Evolutionary conservation across 64 coral and sea anemone genomes (phyloP), one percentile per base, ranked within the genome.

Genomic region (Montipora foliosa): DNA sequence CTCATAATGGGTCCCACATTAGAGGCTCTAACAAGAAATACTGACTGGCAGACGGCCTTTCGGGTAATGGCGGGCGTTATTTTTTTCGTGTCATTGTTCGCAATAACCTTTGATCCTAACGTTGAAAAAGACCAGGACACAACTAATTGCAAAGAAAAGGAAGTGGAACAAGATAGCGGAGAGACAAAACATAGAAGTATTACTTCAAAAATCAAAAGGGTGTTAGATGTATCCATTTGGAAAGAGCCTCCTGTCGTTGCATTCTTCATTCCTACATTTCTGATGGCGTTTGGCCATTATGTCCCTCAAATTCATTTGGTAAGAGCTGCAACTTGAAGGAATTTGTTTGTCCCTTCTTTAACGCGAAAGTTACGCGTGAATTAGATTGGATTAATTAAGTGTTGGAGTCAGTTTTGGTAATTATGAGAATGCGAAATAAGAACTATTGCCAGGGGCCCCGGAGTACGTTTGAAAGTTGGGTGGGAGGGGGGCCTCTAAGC

Each of bases 221-320:
- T 53, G 29, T 20, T 88, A 6, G 83, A 88, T 48, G n/a, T 88
- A 2, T 88, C 92, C 0, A 76, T 93, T 74, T 93, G 92, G 92
- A 93, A 75, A 67, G 77, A 88, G 20, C 92, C 84, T 3, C 73
- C 19, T 25, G 78, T 93, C 50, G 20, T 77, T 0, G 75, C 53
- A 16, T 21, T 79, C 10, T 60, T 49, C 20, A 1, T 80, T 13
- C 80, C 75, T n/a, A 9, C 29, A 19, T 67, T 75, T 5, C 13
- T 93, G 12, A 74, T 88, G 1, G 69, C 76, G 60, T 78, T 93
- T 16, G 92, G 92, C 15, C 87, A 93, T 67, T 93, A 51, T 48
- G 76, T 74, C 5, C 92, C 92, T 7, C 82, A 87, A 14, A 87
- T 87, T 48, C 92, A 93, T n/a, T 48, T 93, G 84, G 92, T 93